Base-by-base conservation (phyloP, 2,888 invertebrate species). In the Drosophila pegasa region DNA sequence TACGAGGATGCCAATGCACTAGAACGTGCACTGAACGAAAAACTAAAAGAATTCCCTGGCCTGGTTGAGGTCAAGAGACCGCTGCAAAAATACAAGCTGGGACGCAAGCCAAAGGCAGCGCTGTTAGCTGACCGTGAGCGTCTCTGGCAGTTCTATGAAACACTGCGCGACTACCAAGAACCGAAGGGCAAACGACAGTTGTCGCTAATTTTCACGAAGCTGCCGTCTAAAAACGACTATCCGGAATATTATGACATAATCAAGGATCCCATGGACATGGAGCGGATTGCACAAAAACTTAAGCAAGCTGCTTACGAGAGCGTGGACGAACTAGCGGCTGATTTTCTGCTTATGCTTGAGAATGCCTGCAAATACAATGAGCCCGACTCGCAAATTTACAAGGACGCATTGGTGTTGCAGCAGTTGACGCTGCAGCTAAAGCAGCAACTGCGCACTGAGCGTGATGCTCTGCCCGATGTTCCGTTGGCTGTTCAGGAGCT, bases 191-290 rank as follows among this genome's bases (percentile, higher is more conserved):
- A 95, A 78, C 94, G 99, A n/a, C 97, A 97, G 90, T 93, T 99
- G n/a, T 97, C 98, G 0, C 93, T 96, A 20, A 98, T 98, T 71
- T 99, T 99, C 92, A 96, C 97, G 94, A 98, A 98, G 92, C 93
- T 99, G 47, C 99, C 99, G 1, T 97, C 97, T 48, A 98, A 97
- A 93, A 94, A 93, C 92, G 97, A 98, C 89, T 98, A 98, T 92
- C 99, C 99, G 0, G 98, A 98, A 90, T 99, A 99, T 92, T 99
- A 98, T 90, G 98, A 99, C 91, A 96, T 99, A 0, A 99, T 99
- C 59, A 98, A 97, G 89, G 96, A 96, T 79, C 99, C 99, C 0
- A 97, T 99, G 89, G 99, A 99, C 91, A 95, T 99, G 95, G 98
- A 98, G 90, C 96, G 96, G 89, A 98, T 99, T 65, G 96, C 97